These are phyloP conservation scores for Orthosia gothica DNA, from an alignment of 2,888 invertebrate species.

Conservation along the genomic window DNA sequence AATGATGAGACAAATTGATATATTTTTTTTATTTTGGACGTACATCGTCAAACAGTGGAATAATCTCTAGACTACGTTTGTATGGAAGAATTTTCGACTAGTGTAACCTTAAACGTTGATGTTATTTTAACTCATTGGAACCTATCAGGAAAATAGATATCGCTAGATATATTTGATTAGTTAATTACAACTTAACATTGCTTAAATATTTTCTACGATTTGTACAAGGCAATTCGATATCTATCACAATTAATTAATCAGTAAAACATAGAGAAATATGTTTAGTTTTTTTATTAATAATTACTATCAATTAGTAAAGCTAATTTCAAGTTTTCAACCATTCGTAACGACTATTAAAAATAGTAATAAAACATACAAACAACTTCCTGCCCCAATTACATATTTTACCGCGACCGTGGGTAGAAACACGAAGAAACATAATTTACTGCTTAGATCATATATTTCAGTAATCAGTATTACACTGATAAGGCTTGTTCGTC, in stretches of 20 bases:
- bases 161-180: slow-evolving; percentile 31
- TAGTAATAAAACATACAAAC: slow-evolving; percentile 51
- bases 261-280: slow-evolving; percentile 2
- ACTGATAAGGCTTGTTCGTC: slow-evolving; percentile 56
- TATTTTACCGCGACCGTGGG: slow-evolving; percentile 50
- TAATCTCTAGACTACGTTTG: too few relatives aligned
- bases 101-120: too few relatives aligned
- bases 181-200: slow-evolving; percentile 38
- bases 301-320: slow-evolving; percentile 29
- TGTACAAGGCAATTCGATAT: neutral
- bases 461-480: slow-evolving; percentile 60
- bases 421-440: slow-evolving; percentile 51
- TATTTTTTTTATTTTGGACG: too few relatives aligned
- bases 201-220: slow-evolving; percentile 8
- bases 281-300: slow-evolving; percentile 28
- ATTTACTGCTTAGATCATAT: slow-evolving; percentile 65
- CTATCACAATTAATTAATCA: slow-evolving; percentile 11
- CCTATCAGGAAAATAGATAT: slow-evolving; percentile 33
- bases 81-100: too few relatives aligned
- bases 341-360: slow-evolving; percentile 39
- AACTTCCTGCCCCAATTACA: slow-evolving; percentile 57
- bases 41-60: too few relatives aligned
- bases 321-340: slow-evolving; percentile 43
- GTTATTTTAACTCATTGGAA: slow-evolving; percentile 29
- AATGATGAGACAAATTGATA: too few relatives aligned